Conservation (phyloP, 2,888 invertebrate species). For the Lasius fuliginosus region DNA sequence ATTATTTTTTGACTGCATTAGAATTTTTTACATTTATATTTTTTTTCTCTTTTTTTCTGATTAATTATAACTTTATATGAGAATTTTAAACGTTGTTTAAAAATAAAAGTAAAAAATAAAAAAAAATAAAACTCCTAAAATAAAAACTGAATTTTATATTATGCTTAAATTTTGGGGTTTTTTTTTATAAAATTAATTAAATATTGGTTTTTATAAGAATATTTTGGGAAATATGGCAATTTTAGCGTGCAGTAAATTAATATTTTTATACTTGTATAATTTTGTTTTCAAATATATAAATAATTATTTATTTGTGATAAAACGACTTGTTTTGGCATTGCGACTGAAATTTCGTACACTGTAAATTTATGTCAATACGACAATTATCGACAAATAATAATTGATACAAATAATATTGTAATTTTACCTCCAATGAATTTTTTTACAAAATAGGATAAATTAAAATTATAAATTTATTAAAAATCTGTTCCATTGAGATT, state of each 20-base stretch:
- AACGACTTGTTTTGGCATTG: not conserved
- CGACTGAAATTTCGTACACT: not conserved
- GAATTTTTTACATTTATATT: not conserved
- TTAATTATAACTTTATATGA: not conserved
- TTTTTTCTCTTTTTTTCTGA: not conserved
- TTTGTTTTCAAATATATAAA: not conserved
- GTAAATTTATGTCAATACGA: not conserved
- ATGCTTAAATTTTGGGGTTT: not conserved
- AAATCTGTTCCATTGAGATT: not conserved
- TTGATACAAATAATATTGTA: not conserved
- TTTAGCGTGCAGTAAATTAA: not conserved
- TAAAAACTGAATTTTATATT: not conserved
- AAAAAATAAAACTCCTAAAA: not conserved
- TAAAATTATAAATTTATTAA: slow-evolving; percentile 19
- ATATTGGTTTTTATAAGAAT: not conserved
- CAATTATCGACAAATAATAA: not conserved
- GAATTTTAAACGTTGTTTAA: not conserved
- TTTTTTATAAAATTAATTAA: slow-evolving; percentile 1
- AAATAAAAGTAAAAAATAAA: not conserved
- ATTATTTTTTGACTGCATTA: not conserved
- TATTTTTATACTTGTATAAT: not conserved
- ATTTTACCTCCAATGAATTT: not conserved
- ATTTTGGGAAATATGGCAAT: not conserved
- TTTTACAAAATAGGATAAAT: not conserved
- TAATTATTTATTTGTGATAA: not conserved